These are phyloP conservation scores for Neodiprion lecontei DNA, from an alignment of 1,140 invertebrate species.

Conservation along the genomic window DNA sequence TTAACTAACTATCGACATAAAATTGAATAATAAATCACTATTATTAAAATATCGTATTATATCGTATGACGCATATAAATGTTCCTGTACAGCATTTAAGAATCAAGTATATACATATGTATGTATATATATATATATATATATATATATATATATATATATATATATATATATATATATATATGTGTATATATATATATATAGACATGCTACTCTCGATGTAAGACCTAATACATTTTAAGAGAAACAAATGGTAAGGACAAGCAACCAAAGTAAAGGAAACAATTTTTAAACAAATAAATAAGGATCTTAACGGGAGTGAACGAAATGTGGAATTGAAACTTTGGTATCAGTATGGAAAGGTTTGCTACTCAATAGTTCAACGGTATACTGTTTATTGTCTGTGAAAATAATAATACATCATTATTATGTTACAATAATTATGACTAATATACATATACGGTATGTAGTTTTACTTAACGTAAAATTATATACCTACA, in stretches of 20 bases:
- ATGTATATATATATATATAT: not conserved
- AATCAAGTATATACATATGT: constrained; percentile 53
- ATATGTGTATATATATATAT: not conserved
- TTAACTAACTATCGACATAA: constrained; percentile 23
- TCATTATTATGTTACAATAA: no score
- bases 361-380: no score
- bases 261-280: not conserved
- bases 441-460: no score
- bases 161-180: not conserved
- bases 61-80: constrained; percentile 48
- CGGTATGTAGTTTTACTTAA: no score
- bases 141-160: not conserved
- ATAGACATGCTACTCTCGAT: constrained; percentile 12
- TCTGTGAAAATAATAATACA: no score
- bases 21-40: no score
- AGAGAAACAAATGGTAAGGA: not conserved
- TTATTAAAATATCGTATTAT: no score
- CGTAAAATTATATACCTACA: no score
- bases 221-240: constrained; percentile 16
- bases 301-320: no score
- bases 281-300: constrained; percentile 3
- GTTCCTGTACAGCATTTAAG: constrained; percentile 65
- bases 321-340: no score
- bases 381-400: no score
- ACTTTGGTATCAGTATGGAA: no score